Evolutionary conservation across 2,113 vertebrate genomes (phyloP), one percentile per base, ranked within the genome.

Genomic region (Bubo bubo): DNA sequence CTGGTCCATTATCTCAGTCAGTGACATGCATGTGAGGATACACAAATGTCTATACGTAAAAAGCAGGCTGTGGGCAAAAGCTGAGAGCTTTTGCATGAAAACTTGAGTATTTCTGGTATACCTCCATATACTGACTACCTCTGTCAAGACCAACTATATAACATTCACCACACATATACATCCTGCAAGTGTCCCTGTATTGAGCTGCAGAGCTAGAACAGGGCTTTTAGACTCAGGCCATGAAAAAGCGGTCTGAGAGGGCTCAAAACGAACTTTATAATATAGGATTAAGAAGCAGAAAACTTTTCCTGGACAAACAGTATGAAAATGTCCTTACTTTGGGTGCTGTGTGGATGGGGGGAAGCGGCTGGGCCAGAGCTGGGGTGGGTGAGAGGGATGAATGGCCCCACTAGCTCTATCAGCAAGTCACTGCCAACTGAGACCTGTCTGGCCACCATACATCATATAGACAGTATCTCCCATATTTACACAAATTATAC

Each of bases 1-100:
- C 12, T 24, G 14, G 28, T 50, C 17, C 4, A 2, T 72, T 71
- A 30, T 23, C 20, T 43, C 39, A 18, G 41, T 26, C 23, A 16
- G 43, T 6, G 14, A 28, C 0, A 0, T 22, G 15, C 17, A 3
- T 15, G 14, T 45, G 49, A 62, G 49, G 34, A 49, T 26, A 37
- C 14, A 24, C 27, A 47, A 9, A 37, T 19, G 47, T 37, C 11
- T 14, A 14, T 27, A 13, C 0, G 2, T 28, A 64, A 45, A 49
- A 81, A 68, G 13, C 50, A 75, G 66, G 37, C 30, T 76, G 53
- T 1, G 1, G 22, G 50, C 34, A 82, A 32, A 71, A 4, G 59
- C n/a, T 5, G 34, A 77, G 27, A 15, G 16, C 71, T 77, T 91
- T 56, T 71, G 43, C 26, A 18, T 43, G 43, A 49, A 73, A 82